These are phyloP conservation scores for Drosophila bocqueti DNA, from an alignment of 1,140 invertebrate genomes.

Conservation along the genomic window DNA sequence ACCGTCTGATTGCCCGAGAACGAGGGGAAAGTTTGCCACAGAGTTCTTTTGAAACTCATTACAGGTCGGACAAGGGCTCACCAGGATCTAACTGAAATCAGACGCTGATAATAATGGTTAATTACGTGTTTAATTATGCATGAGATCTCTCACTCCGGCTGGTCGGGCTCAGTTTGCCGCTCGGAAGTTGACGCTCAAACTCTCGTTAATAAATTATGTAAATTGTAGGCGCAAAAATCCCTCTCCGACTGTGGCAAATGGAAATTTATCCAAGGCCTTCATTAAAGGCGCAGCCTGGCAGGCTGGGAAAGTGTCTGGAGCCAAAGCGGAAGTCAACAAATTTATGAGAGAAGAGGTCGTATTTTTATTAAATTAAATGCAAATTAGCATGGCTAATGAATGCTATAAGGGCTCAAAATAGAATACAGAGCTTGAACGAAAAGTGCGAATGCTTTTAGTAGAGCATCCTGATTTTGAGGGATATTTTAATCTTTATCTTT, in stretches of 20 bases:
- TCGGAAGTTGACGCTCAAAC: conserved; percentile 80
- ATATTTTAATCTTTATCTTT: too few relatives aligned
- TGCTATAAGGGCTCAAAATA: conserved; percentile 2
- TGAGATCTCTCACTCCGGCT: conserved; percentile 55
- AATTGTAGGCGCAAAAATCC: conserved; percentile 77
- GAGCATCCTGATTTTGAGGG: neutral
- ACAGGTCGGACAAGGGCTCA: conserved; percentile 42
- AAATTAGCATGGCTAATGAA: conserved; percentile 63
- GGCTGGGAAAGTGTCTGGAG: conserved; percentile 61
- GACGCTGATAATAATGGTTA: conserved; percentile 83
- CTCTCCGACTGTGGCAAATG: conserved; percentile 46
- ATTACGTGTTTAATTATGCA: conserved; percentile 83
- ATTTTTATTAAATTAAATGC: conserved; percentile 67
- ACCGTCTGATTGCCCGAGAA: conserved; percentile 58
- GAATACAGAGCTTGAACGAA: neutral
- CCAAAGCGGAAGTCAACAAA: conserved; percentile 67
- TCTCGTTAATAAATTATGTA: conserved; percentile 83
- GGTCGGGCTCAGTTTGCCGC: conserved; percentile 37
- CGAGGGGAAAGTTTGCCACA: conserved; percentile 38
- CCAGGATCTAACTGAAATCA: conserved; percentile 67
- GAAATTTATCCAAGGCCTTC: conserved; percentile 63
- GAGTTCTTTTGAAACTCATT: conserved; percentile 75
- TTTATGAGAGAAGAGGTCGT: conserved; percentile 51
- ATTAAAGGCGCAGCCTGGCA: conserved; percentile 7
- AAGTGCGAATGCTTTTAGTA: neutral